Base-by-base conservation (phyloP, 64 coral and sea anemone genomes). In the Stichodactyla helianthus region DNA sequence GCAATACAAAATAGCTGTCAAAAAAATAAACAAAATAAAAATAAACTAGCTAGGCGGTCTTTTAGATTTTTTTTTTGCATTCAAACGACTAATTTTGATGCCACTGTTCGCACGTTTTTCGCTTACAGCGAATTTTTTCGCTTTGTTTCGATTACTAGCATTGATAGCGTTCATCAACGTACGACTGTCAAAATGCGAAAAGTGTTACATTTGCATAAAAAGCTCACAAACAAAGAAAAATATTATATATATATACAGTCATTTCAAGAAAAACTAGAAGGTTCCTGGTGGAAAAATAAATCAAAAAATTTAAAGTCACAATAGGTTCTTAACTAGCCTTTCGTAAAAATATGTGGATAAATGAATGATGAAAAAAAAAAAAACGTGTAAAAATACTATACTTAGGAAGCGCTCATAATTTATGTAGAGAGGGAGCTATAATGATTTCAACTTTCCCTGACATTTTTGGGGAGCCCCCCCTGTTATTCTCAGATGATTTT, bases 1-100 rank as follows among this genome's bases (percentile, higher is more conserved):
- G 68, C 68, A 74, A 74, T 74, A 8, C 25, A 74, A 74, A 65
- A 74, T 74, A 74, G 31, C 68, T 74, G 68, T 11, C 68, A 74
- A 74, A 74, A 71, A 44, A 44, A 44, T 44, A 44, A 44, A 44
- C 4, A 44, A 44, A 44, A 44, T 44, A 44, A 44, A 1, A 44
- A 44, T 44, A 44, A 44, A 44, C 35, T 44, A 2, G 1, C 35
- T 44, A 44, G 35, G 35, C 35, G 35, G 35, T 44, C 35, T 44
- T 44, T 44, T 44, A 44, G 35, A 44, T 44, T 44, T 44, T 35
- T 31, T 23, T 74, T 11, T 74, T 74, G 68, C 11, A 26, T 4
- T 19, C 8, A 35, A 74, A 13, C 22, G 12, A 27, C 7, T 9
- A 27, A 74, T 74, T 74, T 35, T 74, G n/a, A 27, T 35, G 12